Evolutionary conservation across 2,797 vertebrate species (phyloP).

Genomic region (Novumbra hubbsi): DNA sequence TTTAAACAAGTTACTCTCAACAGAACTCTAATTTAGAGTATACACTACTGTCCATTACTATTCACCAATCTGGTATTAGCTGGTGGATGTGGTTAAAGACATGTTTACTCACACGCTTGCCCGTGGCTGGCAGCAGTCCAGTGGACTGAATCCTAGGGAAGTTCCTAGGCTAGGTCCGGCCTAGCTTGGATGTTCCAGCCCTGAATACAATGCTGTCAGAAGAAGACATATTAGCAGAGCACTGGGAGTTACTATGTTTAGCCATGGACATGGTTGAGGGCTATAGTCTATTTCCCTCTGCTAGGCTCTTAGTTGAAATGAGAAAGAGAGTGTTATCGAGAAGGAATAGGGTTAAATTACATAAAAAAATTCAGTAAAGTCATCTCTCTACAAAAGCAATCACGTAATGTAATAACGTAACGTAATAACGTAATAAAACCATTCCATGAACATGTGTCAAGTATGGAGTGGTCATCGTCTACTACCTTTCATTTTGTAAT

Average conservation of each 20-base stretch:
- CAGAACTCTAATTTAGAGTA: slow-evolving; percentile 43
- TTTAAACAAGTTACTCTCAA: slow-evolving; percentile 38
- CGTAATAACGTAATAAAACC: too few relatives aligned
- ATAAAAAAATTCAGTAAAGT: slow-evolving; percentile 40
- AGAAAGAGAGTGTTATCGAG: slow-evolving; percentile 23
- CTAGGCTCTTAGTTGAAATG: slow-evolving; percentile 46
- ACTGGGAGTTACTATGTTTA: slow-evolving; percentile 69
- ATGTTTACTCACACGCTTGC: slow-evolving; percentile 57
- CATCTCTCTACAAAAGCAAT: slow-evolving; percentile 25
- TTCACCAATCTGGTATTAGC: slow-evolving; percentile 44
- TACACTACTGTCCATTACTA: slow-evolving; percentile 38
- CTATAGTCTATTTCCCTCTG: slow-evolving; percentile 40
- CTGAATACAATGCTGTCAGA: slow-evolving; percentile 71
- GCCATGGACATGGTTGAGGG: slow-evolving; percentile 49
- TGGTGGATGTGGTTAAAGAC: slow-evolving; percentile 45
- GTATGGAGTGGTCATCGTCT: background rate
- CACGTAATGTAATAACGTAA: background rate
- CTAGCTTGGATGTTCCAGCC: slow-evolving; percentile 59
- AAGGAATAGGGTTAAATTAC: slow-evolving; percentile 39
- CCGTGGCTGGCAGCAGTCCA: slow-evolving; percentile 59
- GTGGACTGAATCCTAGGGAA: slow-evolving; percentile 44
- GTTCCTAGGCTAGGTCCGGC: slow-evolving; percentile 49
- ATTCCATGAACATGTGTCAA: background rate
- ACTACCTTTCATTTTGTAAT: background rate
- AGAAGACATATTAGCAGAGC: slow-evolving; percentile 64